These are phyloP conservation scores for Patella caerulea DNA, from an alignment of 2,888 invertebrate genomes.

Conservation along the genomic window DNA sequence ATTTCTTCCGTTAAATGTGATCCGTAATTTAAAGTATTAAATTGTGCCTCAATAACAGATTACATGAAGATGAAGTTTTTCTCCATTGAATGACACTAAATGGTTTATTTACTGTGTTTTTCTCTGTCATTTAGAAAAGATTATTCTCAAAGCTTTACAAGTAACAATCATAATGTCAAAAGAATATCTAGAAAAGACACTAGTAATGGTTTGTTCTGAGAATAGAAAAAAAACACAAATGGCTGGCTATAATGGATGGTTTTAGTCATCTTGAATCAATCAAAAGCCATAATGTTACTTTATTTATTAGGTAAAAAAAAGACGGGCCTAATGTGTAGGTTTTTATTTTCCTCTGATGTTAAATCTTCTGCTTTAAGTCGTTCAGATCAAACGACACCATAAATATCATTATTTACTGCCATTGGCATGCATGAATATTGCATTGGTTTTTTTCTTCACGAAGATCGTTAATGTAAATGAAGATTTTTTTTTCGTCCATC, in stretches of 20 bases:
- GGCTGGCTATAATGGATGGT: neutral
- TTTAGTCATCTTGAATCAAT: neutral
- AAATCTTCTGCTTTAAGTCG: neutral
- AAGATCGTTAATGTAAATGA: neutral
- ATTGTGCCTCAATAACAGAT: too few relatives aligned
- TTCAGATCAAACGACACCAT: neutral
- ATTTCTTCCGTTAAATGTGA: too few relatives aligned
- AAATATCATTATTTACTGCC: neutral
- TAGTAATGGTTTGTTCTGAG: neutral
- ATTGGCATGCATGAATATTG: neutral
- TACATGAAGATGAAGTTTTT: neutral
- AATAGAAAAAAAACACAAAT: neutral
- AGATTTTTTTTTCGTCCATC: neutral
- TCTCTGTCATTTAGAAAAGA: neutral
- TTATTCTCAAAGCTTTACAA: neutral
- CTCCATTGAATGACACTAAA: neutral
- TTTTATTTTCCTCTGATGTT: neutral
- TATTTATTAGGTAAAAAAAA: neutral
- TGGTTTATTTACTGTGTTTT: neutral
- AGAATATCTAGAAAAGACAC: neutral
- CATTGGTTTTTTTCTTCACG: neutral
- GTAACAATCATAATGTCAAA: constrained; percentile 9
- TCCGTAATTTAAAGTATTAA: too few relatives aligned
- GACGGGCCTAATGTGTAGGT: neutral
- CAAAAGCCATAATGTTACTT: neutral